These are phyloP conservation scores for Egretta garzetta DNA, from an alignment of 2,113 vertebrate species.

Conservation along the genomic window DNA sequence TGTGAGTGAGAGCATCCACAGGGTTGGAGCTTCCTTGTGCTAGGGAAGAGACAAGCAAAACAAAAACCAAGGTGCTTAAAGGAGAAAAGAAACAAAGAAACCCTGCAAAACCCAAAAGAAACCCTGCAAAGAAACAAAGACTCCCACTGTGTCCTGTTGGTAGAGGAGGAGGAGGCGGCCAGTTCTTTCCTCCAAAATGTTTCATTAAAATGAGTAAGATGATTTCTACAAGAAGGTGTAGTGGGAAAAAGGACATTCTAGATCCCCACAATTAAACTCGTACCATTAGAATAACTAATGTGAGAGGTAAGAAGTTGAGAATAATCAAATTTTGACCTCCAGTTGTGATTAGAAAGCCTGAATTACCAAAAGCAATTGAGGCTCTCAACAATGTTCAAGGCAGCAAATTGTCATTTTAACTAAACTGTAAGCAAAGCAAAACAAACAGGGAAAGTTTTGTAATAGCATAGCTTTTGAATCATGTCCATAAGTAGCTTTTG, in stretches of 20 bases:
- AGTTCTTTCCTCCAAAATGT: neutral
- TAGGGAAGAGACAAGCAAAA: neutral
- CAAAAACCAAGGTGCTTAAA: neutral
- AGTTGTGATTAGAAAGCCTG: neutral
- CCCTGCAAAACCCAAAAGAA: neutral
- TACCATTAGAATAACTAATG: neutral
- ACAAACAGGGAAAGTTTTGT: neutral
- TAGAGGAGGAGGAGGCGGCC: neutral
- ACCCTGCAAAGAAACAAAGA: neutral
- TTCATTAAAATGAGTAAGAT: neutral
- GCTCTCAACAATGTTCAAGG: neutral
- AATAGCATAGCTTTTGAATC: neutral
- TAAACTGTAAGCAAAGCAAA: neutral
- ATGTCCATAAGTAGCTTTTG: neutral
- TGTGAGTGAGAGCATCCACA: neutral
- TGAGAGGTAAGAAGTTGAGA: neutral
- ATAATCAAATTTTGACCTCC: neutral
- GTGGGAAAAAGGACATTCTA: neutral
- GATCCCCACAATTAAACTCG: neutral
- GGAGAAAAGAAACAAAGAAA: neutral
- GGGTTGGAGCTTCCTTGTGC: neutral
- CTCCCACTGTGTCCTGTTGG: neutral
- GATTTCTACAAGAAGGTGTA: neutral
- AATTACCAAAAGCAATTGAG: neutral
- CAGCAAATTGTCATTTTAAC: neutral